Percentiles rank a stretch among this genome's conserved stretches.
These are phyloP conservation scores for Hypotaenidia philippensis DNA, from an alignment of 2,797 vertebrate species.

Conservation along the genomic window DNA sequence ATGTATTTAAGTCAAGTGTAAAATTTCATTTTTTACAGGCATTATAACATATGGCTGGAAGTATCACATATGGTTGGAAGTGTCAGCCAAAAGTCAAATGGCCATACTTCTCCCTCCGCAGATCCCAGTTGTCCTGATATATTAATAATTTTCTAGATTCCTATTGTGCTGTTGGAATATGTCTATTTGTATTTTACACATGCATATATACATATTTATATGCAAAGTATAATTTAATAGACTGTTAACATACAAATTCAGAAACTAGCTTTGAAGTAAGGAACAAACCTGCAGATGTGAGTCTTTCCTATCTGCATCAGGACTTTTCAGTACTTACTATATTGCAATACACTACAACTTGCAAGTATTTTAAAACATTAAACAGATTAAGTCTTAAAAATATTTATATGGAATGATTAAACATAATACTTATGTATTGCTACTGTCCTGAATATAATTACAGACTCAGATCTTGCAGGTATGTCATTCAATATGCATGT, in stretches of 20 bases:
- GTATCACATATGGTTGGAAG: constrained; percentile 13
- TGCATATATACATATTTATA: neutral
- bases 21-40: constrained; percentile 43
- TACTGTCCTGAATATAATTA: neutral
- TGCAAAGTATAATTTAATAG: neutral
- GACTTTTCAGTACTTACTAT: neutral
- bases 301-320: neutral
- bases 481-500: neutral
- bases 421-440: neutral
- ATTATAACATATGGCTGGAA: constrained; percentile 30
- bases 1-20: constrained; percentile 48
- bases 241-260: neutral
- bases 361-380: neutral
- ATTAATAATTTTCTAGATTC: neutral
- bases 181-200: neutral
- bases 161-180: neutral
- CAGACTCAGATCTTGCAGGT: neutral
- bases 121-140: neutral
- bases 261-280: neutral
- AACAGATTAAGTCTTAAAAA: neutral
- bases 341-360: neutral
- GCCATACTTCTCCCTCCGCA: neutral
- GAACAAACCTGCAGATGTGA: neutral
- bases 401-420: neutral
- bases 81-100: constrained; percentile 69